These are phyloP conservation scores for Epinotia bilunana DNA, from an alignment of 2,888 invertebrate species.

Conservation along the genomic window DNA sequence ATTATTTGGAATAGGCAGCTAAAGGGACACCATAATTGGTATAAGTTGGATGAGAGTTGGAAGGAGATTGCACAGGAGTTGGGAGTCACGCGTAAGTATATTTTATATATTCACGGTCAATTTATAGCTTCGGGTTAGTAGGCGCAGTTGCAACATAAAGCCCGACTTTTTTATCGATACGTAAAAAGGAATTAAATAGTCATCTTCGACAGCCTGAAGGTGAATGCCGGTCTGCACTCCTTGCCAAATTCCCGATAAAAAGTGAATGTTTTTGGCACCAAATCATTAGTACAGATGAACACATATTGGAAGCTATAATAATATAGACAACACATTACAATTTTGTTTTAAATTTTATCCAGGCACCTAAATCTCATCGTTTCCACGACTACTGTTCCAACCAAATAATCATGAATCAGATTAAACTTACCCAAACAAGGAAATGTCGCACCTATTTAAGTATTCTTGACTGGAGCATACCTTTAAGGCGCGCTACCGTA, in stretches of 20 bases:
- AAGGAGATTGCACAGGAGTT: slow-evolving; percentile 77
- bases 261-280: too few relatives aligned
- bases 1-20: slow-evolving; percentile 79
- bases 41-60: slow-evolving; percentile 79
- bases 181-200: too few relatives aligned
- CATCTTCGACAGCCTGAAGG: too few relatives aligned
- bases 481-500: slow-evolving; percentile 1
- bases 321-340: too few relatives aligned
- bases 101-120: not conserved
- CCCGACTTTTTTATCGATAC: too few relatives aligned
- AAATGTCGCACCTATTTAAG: not conserved
- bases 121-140: not conserved
- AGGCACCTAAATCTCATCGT: not conserved
- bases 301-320: too few relatives aligned
- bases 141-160: not conserved
- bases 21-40: slow-evolving; percentile 81
- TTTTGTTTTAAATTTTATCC: not conserved
- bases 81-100: slow-evolving; percentile 74
- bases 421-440: slow-evolving; percentile 13
- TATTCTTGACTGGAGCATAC: not conserved
- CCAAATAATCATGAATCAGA: not conserved
- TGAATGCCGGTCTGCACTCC: too few relatives aligned
- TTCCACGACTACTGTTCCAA: not conserved
- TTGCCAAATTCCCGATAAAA: too few relatives aligned
- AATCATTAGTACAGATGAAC: too few relatives aligned